Percentiles rank a stretch among this genome's conserved stretches.
Evolutionary conservation across 2,888 invertebrate species (phyloP).

Genomic region (Sarcophaga carnaria): DNA sequence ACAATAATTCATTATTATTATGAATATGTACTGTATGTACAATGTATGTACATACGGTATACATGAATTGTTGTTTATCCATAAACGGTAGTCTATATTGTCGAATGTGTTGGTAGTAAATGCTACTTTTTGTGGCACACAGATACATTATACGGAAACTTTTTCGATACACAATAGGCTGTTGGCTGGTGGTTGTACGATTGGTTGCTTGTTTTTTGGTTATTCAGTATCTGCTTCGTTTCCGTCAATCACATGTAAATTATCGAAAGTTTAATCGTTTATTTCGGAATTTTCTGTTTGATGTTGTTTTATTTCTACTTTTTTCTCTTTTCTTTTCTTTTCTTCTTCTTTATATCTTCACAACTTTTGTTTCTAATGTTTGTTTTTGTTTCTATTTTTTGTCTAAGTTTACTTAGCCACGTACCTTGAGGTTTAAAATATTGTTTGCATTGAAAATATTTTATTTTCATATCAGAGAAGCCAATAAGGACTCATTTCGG

Average conservation of each 20-base stretch:
- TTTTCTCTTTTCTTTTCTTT: constrained; percentile 12
- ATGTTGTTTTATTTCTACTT: constrained; percentile 72
- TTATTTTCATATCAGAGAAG: too few species aligned
- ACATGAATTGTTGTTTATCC: background rate
- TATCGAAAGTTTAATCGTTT: constrained; percentile 81
- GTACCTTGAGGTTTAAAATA: too few species aligned
- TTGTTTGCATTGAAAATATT: too few species aligned
- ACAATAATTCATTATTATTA: too few species aligned
- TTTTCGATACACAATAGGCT: constrained; percentile 19
- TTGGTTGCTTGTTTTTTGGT: constrained; percentile 14
- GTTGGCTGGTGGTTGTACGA: background rate
- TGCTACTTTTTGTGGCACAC: constrained; percentile 6
- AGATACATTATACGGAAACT: background rate
- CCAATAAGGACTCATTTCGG: too few species aligned
- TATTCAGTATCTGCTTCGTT: constrained; percentile 75
- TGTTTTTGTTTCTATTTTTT: constrained; percentile 9
- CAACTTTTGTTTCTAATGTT: background rate
- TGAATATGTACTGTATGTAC: too few species aligned
- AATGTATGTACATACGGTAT: background rate
- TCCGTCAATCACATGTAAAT: constrained; percentile 81
- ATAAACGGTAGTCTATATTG: constrained; percentile 1
- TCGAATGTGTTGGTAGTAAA: background rate
- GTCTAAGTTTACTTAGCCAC: too few species aligned
- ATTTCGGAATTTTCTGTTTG: constrained; percentile 79
- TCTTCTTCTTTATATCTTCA: background rate